Conservation (phyloP, 2,888 invertebrate species). For the Melinopterus prodromus region DNA sequence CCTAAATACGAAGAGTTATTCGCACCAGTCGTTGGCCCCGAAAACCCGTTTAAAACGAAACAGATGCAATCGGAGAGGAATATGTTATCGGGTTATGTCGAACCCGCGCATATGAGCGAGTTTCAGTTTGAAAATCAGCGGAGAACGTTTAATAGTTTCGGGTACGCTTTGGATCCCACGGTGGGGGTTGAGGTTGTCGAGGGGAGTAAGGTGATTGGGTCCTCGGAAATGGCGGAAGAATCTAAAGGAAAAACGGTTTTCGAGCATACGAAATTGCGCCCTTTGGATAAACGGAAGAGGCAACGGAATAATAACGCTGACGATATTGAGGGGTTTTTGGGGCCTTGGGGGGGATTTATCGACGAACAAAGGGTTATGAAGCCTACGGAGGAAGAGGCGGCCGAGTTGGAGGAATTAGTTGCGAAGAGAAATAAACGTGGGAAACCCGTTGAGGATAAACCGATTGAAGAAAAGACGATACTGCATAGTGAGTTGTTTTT, state of each 20-base stretch:
- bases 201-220: conserved; percentile 63
- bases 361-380: conserved; percentile 90
- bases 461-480: conserved; percentile 93
- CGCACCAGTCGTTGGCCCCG: conserved; percentile 90
- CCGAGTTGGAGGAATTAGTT: conserved; percentile 92
- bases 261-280: conserved; percentile 78
- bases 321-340: conserved; percentile 94
- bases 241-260: conserved; percentile 88
- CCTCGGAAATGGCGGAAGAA: conserved; percentile 75
- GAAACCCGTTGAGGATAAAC: conserved; percentile 88
- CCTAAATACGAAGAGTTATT: conserved; percentile 95
- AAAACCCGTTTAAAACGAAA: conserved; percentile 91
- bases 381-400: conserved; percentile 93
- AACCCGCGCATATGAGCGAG: conserved; percentile 93
- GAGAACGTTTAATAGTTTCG: conserved; percentile 92
- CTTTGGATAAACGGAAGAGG: conserved; percentile 82
- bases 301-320: conserved; percentile 88
- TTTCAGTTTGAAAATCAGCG: conserved; percentile 98
- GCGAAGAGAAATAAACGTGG: conserved; percentile 91
- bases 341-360: conserved; percentile 96
- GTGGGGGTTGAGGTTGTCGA: conserved; percentile 67
- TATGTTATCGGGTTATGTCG: conserved; percentile 92
- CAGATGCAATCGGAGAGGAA: conserved; percentile 90
- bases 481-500: conserved; percentile 77
- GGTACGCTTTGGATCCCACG: conserved; percentile 95